Evolutionary conservation across 2,113 vertebrate species (phyloP).

Genomic region (Vidua macroura): DNA sequence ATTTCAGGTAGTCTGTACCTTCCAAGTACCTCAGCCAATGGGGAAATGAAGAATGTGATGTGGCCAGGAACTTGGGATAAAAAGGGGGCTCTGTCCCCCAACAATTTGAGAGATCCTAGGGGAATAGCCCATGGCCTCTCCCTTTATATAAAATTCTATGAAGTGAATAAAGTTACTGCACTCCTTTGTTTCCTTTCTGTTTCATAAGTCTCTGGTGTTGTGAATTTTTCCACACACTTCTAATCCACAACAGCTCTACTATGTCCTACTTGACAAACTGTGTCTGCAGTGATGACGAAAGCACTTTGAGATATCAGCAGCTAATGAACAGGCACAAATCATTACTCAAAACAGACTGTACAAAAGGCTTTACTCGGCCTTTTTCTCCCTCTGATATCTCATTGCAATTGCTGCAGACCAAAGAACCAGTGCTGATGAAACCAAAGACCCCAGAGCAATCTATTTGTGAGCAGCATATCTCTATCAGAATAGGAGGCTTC

Average conservation of each 20-base stretch:
- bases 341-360: background rate
- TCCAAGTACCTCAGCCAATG: background rate
- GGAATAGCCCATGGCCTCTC: background rate
- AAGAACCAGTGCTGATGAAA: background rate
- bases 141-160: background rate
- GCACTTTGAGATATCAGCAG: background rate
- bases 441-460: background rate
- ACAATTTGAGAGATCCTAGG: background rate
- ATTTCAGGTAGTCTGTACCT: background rate
- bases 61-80: background rate
- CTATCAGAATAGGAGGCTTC: background rate
- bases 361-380: background rate
- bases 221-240: background rate
- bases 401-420: background rate
- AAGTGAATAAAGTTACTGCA: background rate
- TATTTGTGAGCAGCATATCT: background rate
- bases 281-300: background rate
- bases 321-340: background rate
- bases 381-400: background rate
- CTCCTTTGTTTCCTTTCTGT: background rate
- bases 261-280: background rate
- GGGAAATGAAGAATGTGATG: background rate
- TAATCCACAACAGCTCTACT: background rate
- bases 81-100: background rate
- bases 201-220: background rate